Evolutionary conservation across 2,888 invertebrate genomes (phyloP), one percentile per base, ranked within the genome.

Genomic region (Encarsia formosa): DNA sequence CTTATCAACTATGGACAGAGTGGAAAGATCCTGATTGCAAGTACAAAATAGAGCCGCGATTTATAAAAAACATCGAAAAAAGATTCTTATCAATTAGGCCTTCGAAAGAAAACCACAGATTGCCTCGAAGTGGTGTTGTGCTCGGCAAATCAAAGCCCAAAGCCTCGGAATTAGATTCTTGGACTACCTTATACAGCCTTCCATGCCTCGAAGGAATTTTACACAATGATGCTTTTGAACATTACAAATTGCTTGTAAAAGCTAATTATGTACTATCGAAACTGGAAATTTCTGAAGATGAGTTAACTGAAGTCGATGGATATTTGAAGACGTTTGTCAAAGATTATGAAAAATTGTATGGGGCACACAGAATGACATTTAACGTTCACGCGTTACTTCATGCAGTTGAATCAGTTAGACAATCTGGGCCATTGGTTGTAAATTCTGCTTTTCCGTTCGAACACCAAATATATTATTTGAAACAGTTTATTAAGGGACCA

Each of bases 81-180:
- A 22, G 42, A 39, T 47, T 52, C 39, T 31, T 49, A 20, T 38
- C 40, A 15, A 57, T 59, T 4, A 42, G 48, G 26, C 54, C 56
- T 15, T 43, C 41, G 3, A 52, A 9, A 16, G 45, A 58, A 50
- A 47, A 55, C 13, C 42, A 57, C 18, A 40, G 55, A 3, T 35
- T 50, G 16, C 57, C 61, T 5, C 39, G 48, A 41, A 23, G 32
- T 24, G 37, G 24, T 3, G 37, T 37, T 8, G 29, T 29, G 8
- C 2, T 11, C 20, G 37, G 45, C 4, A 6, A 24, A 13, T 15
- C 34, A 22, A 42, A 16, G 9, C 56, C 49, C 42, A 59, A 55
- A 37, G 58, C 58, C 16, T 29, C 52, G 1, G 57, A 61, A 31
- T 57, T 56, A 51, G 53, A 49, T 24, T 58, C 51, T 11, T 61